Base-by-base conservation (phyloP, 2,888 invertebrate species). In the Oligia fasciuncula region DNA sequence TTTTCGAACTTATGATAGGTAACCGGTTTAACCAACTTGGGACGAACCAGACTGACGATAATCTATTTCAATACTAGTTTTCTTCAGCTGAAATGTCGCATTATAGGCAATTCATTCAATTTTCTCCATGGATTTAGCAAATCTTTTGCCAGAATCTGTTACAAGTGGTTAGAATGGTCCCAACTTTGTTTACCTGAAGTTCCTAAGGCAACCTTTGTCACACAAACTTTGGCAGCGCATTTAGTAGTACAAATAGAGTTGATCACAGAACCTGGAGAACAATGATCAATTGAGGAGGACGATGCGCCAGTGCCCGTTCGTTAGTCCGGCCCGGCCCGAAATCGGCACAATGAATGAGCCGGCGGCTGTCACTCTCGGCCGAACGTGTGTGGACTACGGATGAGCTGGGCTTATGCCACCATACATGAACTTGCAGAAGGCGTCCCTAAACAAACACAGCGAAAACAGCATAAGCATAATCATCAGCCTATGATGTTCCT, bases 271-370 rank as follows among this genome's bases (percentile, higher is more conserved):
- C 76, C 72, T 62, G 46, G 67, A 69, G 77, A 86, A 85, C 84
- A 85, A 85, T 86, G 86, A 83, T 86, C 86, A 79, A 79, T 86
- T 77, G 86, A 63, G 60, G 79, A 69, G 86, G 35, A 62, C 49
- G 86, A 63, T 57, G 63, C 77, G 83, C 69, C 72, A 54, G 85
- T 51, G 65, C 79, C 68, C 76, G 79, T 84, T 79, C 85, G 86
- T 85, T 85, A 76, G 85, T 75, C 74, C 72, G 73, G 82, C 19
- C 80, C 74, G 68, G 76, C 69, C 83, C 83, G 73, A 83, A 85
- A 72, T 63, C 76, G 86, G 88, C 73, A 87, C 87, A 87, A 87
- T 88, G 76, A 67, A 62, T 72, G 81, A 70, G 60, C n/a, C n/a
- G n/a, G n/a, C 80, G 73, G 73, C 73, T 80, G 84, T 80, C 87